phyloP scores from a whole-genome alignment of 1,140 invertebrate genomes.

The Arctopsyche grandis region DNA sequence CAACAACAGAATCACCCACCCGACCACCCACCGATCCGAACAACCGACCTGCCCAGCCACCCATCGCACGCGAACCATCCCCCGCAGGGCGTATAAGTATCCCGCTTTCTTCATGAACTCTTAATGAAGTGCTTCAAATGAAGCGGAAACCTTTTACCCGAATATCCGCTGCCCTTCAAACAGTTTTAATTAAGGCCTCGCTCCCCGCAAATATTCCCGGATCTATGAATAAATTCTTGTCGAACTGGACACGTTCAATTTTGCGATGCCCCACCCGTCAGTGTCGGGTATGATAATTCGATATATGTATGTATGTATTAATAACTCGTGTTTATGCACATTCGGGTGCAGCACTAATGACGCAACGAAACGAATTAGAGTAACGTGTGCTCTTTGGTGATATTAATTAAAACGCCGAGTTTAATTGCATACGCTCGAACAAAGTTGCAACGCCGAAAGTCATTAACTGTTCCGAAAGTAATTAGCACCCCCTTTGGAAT shows the following conservation, averaged over 20 bases:
- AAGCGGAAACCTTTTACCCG: conserved; percentile 31
- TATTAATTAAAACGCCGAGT: conserved; percentile 10
- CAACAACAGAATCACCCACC: no score
- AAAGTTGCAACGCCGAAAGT: conserved; percentile 27
- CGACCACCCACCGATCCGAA: background rate
- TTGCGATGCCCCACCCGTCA: background rate
- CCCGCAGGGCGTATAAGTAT: conserved; percentile 1
- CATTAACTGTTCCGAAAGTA: conserved; percentile 23
- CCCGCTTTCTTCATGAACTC: conserved; percentile 30
- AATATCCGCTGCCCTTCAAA: background rate
- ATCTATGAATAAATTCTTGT: no score
- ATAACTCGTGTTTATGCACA: no score
- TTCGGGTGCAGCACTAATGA: no score
- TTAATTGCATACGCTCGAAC: conserved; percentile 23
- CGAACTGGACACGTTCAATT: no score
- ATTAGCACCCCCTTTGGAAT: conserved; percentile 21
- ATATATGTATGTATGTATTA: no score
- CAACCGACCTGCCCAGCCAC: background rate
- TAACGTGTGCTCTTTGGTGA: background rate
- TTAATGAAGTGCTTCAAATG: conserved; percentile 30
- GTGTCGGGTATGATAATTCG: background rate
- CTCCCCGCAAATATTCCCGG: background rate
- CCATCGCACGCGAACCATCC: background rate
- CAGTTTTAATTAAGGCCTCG: conserved; percentile 18
- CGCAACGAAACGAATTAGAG: background rate